Evolutionary conservation across 2,888 invertebrate species (phyloP), one percentile per base, ranked within the genome.

Genomic region (Dysmachus trigonus): DNA sequence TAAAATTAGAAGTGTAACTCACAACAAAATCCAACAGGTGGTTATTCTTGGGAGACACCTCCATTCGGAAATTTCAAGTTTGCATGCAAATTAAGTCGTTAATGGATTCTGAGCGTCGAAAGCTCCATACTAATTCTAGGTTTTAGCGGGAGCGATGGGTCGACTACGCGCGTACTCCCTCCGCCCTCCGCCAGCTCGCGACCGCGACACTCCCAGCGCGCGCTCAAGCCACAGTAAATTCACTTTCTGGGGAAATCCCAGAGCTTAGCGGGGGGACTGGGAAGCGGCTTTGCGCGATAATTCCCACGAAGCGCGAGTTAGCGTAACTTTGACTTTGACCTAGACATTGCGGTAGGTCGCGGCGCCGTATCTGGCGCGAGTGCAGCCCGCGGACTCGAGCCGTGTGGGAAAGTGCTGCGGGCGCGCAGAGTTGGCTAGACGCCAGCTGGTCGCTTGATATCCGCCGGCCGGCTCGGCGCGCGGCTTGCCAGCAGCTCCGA

Each of bases 291-390:
- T 38, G n/a, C 0, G 53, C 6, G n/a, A n/a, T n/a, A 18, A n/a
- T 81, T 30, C 30, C 30, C 18, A 31, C 31, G 53, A 22, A 53
- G 8, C 13, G 31, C 30, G 51, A 47, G 53, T 18, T 76, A 62
- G 53, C 51, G 81, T 81, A 81, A 62, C 53, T 81, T 81, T 81
- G 81, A 81, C 81, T 53, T 81, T 81, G 81, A 81, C 81, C 81
- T 81, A 81, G 81, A 81, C 81, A 33, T 81, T 81, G 81, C n/a
- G 81, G 81, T 62, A 81, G 81, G 81, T 81, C 81, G 81, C 53
- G 81, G 22, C 22, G 13, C 13, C 77, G n/a, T 77, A 47, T 41
- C 77, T 35, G 15, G 51, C 47, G 51, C 47, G 15, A 73, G 31
- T 33, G 33, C 73, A 41, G 38, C 47, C 35, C 76, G 22, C 47